A percentile compares a stretch with the other conserved stretches of the same genome.
Conservation (phyloP, 2,888 invertebrate species). For the Noctuana brunneofusca region DNA sequence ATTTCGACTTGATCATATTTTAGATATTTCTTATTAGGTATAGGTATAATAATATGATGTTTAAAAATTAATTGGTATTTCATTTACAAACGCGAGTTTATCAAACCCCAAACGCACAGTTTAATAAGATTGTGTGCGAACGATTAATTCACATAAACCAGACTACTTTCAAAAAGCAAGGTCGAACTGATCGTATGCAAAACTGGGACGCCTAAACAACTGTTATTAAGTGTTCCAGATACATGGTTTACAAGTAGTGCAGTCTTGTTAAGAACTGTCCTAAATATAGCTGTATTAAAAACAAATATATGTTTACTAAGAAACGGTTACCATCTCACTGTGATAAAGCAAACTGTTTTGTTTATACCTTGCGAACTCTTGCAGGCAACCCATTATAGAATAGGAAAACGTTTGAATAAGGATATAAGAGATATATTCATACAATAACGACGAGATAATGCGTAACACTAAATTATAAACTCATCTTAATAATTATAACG, state of each 20-base stretch:
- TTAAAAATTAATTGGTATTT: background rate
- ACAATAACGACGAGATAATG: no score
- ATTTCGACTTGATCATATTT: no score
- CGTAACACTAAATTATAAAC: no score
- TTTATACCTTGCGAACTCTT: no score
- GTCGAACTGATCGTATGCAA: constrained; percentile 24
- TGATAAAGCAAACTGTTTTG: background rate
- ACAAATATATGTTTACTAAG: background rate
- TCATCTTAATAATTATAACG: no score
- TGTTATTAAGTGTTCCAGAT: constrained; percentile 31
- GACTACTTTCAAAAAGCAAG: constrained; percentile 33
- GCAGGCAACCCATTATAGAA: no score
- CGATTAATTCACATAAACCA: constrained; percentile 21
- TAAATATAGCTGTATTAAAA: constrained; percentile 10
- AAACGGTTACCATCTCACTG: background rate
- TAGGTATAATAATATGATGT: no score
- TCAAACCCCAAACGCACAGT: background rate
- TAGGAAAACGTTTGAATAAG: no score
- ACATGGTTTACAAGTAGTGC: constrained; percentile 9
- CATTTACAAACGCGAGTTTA: background rate
- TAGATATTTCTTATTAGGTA: background rate
- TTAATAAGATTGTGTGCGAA: constrained; percentile 4
- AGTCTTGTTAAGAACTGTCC: constrained; percentile 11
- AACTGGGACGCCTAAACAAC: constrained; percentile 32
- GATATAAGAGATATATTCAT: no score